Percentiles rank a stretch among this genome's conserved stretches.
Evolutionary conservation across 2,797 vertebrate genomes (phyloP).

Genomic region (Ptychobarbus kaznakovi): DNA sequence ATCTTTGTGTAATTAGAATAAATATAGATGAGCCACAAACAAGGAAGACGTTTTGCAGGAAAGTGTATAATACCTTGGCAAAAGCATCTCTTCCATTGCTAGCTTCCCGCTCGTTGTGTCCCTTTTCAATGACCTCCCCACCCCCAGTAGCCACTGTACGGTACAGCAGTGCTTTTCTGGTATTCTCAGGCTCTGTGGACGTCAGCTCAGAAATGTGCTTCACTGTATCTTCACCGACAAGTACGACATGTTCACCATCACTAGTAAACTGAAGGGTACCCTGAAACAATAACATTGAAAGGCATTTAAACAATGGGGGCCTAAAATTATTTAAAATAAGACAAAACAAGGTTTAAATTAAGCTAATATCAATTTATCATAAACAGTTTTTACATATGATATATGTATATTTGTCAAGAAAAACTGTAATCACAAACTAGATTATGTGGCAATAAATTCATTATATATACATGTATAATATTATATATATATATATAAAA

Average conservation of each 20-base stretch:
- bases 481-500: no score
- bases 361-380: not conserved
- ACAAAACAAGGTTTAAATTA: not conserved
- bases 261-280: constrained; percentile 83
- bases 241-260: constrained; percentile 73
- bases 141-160: constrained; percentile 90
- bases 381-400: no score
- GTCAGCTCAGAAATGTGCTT: constrained; percentile 79
- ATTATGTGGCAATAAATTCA: not conserved
- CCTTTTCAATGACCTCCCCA: constrained; percentile 89
- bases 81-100: constrained; percentile 88
- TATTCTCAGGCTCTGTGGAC: constrained; percentile 63
- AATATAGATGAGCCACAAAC: not conserved
- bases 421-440: no score
- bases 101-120: constrained; percentile 83
- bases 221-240: constrained; percentile 67
- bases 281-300: constrained; percentile 68
- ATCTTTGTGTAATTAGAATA: not conserved
- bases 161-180: constrained; percentile 79
- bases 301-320: not conserved
- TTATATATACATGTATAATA: no score
- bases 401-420: no score
- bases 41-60: not conserved
- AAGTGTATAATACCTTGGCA: constrained; percentile 79
- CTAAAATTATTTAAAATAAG: not conserved